Base-by-base conservation (phyloP, 2,797 vertebrate genomes). In the Silurus aristotelis region DNA sequence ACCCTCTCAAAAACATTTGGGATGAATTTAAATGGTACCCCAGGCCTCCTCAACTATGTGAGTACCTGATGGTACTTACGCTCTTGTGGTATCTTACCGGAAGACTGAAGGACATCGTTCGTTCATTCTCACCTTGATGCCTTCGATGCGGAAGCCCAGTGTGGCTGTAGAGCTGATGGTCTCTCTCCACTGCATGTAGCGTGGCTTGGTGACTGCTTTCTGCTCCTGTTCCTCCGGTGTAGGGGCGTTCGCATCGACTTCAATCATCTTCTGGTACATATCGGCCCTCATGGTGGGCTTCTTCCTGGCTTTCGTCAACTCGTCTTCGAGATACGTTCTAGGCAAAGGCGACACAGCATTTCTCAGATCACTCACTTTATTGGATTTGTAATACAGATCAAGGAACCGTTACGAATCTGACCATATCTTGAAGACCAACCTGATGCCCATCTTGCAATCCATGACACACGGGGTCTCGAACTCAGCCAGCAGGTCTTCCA, bases 131-230 rank as follows among this genome's bases (percentile, higher is more conserved):
- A 99, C 98, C 97, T 99, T 99, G 93, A 99, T 98, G 87, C 98
- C 98, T 89, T 99, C 98, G 0, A 99, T 99, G 88, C 98, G 95
- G 91, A 99, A 99, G 81, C 98, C 98, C 25, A 99, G 93, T 0
- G 97, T 99, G 87, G 97, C 95, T 0, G 97, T 99, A 0, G 98
- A 99, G 92, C 98, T 99, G 90, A 99, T 98, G 82, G 98, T 99
- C 93, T 99, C 98, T 5, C 98, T 95, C 98, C 98, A 99, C 92
- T 99, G 97, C 98, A 99, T 99, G 94, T 99, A 99, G 84, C 98
- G 95, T 0, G 98, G 98, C 91, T 99, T 99, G 90, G 97, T 98
- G 88, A 99, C 97, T 0, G 96, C 96, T 75, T 96, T 94, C 90
- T 96, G 94, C 38, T 94, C 90, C 0, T 95, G 94, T 84, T 99